Evolutionary conservation across 2,797 vertebrate genomes (phyloP), one percentile per base, ranked within the genome.

Genomic region (Galaxias olidus): DNA sequence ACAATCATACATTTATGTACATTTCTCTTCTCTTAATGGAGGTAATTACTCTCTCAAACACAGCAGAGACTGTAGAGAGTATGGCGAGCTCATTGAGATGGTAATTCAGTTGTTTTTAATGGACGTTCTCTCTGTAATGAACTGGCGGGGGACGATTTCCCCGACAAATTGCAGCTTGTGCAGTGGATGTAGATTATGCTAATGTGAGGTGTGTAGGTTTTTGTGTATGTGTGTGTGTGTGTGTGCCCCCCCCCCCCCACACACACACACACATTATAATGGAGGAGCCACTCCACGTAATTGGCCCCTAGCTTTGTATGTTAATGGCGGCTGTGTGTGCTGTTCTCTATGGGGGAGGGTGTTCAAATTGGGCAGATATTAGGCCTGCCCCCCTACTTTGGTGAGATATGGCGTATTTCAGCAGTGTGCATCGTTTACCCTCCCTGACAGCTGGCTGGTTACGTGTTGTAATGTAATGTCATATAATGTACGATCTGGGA

Each of bases 61-160:
- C 79, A 3, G 30, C 78, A 74, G 78, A 75, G 79, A 69, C 72
- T 58, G 79, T 60, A 65, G 81, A 75, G 76, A 75, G 79, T 77
- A 80, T 77, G 75, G 78, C 68, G 66, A 73, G 77, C 79, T 86
- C 77, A 85, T 88, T 88, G 82, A 87, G 81, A 91, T 90, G 89
- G 66, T 88, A 91, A 92, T 92, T 84, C 77, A 47, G 79, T 88
- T 85, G 84, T 86, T 88, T 89, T 85, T 90, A 91, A 92, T 91
- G 80, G 85, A 85, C 79, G 72, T 74, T 42, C 81, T 82, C 78
- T 68, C 83, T 81, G 82, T 91, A 87, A 91, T 89, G 81, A 90
- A 89, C 75, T 81, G 71, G 73, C 66, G 74, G 82, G 81, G 68
- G 76, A 67, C 72, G 67, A 79, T 77, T 86, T 86, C 88, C 72